These are phyloP conservation scores for Coenonympha glycerion DNA, from an alignment of 2,888 invertebrate genomes.

Conservation along the genomic window DNA sequence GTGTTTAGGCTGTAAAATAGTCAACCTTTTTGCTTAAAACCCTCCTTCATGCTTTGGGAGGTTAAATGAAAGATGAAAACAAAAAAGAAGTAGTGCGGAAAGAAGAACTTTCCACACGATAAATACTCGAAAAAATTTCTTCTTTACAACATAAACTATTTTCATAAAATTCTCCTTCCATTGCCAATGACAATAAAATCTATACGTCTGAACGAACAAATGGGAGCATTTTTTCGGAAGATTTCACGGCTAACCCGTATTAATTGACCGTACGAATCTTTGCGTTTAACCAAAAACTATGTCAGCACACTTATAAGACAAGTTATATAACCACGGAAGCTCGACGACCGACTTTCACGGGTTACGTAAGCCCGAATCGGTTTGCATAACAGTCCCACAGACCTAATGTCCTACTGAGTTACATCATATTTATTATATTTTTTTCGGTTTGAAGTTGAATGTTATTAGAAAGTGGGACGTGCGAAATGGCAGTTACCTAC, in stretches of 20 bases:
- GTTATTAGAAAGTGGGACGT: slow-evolving; percentile 67
- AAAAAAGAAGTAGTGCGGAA: too few species aligned
- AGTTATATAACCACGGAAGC: slow-evolving; percentile 65
- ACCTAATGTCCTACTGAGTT: slow-evolving; percentile 71
- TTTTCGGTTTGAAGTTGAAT: slow-evolving; percentile 58
- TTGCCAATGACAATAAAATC: too few species aligned
- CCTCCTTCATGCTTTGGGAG: too few species aligned
- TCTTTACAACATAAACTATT: too few species aligned
- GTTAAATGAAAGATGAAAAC: too few species aligned
- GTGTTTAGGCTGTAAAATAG: too few species aligned
- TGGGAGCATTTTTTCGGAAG: neutral
- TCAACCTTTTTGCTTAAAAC: too few species aligned
- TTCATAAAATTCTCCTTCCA: too few species aligned
- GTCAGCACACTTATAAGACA: slow-evolving; percentile 48
- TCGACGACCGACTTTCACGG: slow-evolving; percentile 66
- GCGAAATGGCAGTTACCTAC: slow-evolving; percentile 50
- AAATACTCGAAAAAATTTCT: too few species aligned
- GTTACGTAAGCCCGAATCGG: slow-evolving; percentile 47
- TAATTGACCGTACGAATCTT: slow-evolving; percentile 16
- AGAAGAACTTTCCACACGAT: too few species aligned
- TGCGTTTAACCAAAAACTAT: slow-evolving; percentile 37
- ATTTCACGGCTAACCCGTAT: slow-evolving; percentile 16
- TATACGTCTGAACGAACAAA: neutral
- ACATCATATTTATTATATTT: slow-evolving; percentile 51
- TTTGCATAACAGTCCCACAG: slow-evolving; percentile 63